Percentiles rank a stretch among this genome's conserved stretches.
Conservation (phyloP, 2,888 invertebrate species). For the Caenorhabditis sp. region DNA sequence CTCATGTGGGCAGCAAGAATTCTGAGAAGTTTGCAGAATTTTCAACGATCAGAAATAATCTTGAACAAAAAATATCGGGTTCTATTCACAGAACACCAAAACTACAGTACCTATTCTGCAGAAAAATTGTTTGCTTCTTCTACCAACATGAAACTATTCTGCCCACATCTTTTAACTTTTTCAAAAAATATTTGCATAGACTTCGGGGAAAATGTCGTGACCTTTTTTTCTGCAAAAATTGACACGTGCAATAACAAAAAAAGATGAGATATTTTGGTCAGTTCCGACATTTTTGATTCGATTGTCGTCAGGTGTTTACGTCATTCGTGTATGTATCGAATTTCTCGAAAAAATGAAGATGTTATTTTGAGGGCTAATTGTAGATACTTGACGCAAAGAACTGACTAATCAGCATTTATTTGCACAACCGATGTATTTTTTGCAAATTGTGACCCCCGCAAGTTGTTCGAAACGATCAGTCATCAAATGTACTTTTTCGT, state of each 20-base stretch:
- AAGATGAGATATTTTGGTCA: not conserved
- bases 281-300: not conserved
- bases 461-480: too few species aligned
- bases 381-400: not conserved
- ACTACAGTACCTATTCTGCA: too few species aligned
- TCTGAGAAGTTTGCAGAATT: too few species aligned
- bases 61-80: too few species aligned
- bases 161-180: too few species aligned
- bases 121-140: not conserved
- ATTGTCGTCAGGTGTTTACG: not conserved
- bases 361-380: not conserved
- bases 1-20: too few species aligned
- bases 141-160: not conserved
- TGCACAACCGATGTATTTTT: too few species aligned
- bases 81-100: too few species aligned
- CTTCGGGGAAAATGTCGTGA: not conserved
- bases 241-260: not conserved
- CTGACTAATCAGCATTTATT: not conserved
- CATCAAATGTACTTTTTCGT: too few species aligned
- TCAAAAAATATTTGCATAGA: not conserved
- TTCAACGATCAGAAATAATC: too few species aligned
- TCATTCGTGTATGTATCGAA: not conserved
- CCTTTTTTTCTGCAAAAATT: not conserved
- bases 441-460: too few species aligned
- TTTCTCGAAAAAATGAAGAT: not conserved